A percentile compares a stretch with the other conserved stretches of the same genome.
Conservation (phyloP, 2,113 vertebrate genomes). For the Neotragus moschatus region DNA sequence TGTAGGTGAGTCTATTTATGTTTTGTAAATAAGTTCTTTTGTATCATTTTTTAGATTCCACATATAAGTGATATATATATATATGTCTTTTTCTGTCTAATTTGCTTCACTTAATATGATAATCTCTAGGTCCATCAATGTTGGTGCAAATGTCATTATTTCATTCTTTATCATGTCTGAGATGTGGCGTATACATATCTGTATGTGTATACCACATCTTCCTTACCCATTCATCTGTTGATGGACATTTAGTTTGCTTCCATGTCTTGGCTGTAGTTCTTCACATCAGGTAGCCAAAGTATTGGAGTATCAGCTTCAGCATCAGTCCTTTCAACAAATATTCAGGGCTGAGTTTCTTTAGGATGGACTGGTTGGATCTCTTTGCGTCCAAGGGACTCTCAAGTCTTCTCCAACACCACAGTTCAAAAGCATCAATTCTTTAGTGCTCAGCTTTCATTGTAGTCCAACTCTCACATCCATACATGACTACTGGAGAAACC, state of each 20-base stretch:
- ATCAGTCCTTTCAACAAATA: too few species aligned
- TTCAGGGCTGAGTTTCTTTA: too few species aligned
- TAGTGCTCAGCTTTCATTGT: too few species aligned
- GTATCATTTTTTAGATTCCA: not conserved
- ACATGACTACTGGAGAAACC: too few species aligned
- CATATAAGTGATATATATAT: not conserved
- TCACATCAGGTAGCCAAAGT: too few species aligned
- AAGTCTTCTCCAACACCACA: too few species aligned
- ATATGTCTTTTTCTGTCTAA: not conserved
- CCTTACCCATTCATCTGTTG: not conserved
- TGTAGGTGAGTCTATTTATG: not conserved
- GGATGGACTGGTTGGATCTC: too few species aligned
- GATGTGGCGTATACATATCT: not conserved
- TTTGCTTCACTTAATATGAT: not conserved
- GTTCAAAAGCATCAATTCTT: too few species aligned
- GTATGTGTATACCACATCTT: not conserved
- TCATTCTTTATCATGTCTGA: not conserved
- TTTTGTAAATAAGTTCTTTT: not conserved
- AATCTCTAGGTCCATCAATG: not conserved
- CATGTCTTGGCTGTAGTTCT: not conserved
- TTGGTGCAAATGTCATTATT: not conserved
- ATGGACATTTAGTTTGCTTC: not conserved
- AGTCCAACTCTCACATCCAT: too few species aligned
- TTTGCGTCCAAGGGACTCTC: too few species aligned
- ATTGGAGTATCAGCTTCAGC: too few species aligned